phyloP scores from a whole-genome alignment of 2,888 invertebrate species.

The Callosobruchus maculatus region DNA sequence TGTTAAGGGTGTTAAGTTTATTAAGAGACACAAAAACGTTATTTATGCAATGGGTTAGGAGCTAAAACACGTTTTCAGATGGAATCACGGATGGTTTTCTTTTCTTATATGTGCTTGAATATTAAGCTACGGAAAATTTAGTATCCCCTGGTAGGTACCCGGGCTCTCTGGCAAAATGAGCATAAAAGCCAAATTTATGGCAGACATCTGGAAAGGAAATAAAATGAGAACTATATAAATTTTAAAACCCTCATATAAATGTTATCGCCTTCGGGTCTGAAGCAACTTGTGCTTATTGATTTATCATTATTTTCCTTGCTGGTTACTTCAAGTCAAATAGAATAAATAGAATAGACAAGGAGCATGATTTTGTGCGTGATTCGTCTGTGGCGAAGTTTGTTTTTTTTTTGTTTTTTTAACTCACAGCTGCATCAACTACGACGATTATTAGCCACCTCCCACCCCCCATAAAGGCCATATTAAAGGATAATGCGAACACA shows the following conservation, averaged over 20 bases:
- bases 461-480: too few relatives aligned
- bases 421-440: too few relatives aligned
- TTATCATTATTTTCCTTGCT: neutral
- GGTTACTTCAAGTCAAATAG: neutral
- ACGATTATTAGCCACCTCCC: too few relatives aligned
- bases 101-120: neutral
- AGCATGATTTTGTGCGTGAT: too few relatives aligned
- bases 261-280: conserved; percentile 2
- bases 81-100: neutral
- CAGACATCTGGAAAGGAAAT: conserved; percentile 3
- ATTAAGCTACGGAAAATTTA: neutral
- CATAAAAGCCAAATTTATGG: neutral
- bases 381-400: too few relatives aligned
- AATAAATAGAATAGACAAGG: too few relatives aligned
- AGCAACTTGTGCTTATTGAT: conserved; percentile 1
- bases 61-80: too few relatives aligned
- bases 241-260: conserved; percentile 1
- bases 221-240: conserved; percentile 2
- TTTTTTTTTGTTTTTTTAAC: too few relatives aligned
- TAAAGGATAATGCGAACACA: too few relatives aligned
- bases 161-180: neutral
- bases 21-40: too few relatives aligned
- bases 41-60: too few relatives aligned
- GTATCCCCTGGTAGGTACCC: neutral
- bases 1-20: too few relatives aligned